Evolutionary conservation across 2,888 invertebrate species (phyloP).

Genomic region (Ochropleura plecta): DNA sequence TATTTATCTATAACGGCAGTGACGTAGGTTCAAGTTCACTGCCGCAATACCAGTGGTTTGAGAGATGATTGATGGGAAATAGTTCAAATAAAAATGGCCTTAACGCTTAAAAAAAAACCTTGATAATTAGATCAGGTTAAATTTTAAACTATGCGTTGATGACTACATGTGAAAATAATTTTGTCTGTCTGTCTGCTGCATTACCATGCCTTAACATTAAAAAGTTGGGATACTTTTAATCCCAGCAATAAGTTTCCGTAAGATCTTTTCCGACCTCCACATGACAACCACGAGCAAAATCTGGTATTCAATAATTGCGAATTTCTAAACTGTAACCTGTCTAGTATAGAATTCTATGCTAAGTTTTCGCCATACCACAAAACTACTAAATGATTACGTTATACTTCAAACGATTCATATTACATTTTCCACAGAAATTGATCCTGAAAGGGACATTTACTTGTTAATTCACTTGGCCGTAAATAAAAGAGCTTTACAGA

Average conservation of each 20-base stretch:
- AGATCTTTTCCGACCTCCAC: neutral
- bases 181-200: neutral
- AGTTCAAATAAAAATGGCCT: neutral
- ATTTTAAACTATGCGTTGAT: neutral
- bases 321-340: neutral
- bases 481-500: neutral
- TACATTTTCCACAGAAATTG: neutral
- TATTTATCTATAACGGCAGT: conserved; percentile 24
- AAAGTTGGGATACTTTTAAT: neutral
- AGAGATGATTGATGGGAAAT: conserved; percentile 13
- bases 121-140: neutral
- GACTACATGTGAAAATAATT: neutral
- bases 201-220: neutral
- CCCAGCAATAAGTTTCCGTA: neutral
- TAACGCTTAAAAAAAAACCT: neutral
- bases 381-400: no score
- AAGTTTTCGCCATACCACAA: neutral
- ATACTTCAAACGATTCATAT: no score
- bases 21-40: conserved; percentile 34
- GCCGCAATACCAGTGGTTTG: neutral
- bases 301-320: neutral
- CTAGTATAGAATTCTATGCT: no score
- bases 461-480: neutral
- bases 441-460: neutral
- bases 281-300: neutral